phyloP scores from a whole-genome alignment of 2,797 vertebrate genomes.

The Halcyon leucocephala region DNA sequence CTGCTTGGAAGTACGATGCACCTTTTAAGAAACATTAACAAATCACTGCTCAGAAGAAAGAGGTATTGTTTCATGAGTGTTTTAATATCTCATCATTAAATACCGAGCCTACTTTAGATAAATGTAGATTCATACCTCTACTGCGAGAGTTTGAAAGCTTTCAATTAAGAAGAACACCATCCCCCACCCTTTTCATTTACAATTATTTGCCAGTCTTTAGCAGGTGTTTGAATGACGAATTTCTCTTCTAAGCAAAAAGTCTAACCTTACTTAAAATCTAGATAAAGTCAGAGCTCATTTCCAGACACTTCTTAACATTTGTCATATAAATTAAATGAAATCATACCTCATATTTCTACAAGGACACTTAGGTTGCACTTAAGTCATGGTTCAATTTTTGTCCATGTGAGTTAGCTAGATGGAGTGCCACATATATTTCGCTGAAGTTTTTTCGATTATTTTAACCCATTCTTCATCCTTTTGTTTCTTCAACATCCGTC shows the following conservation, averaged over 20 bases:
- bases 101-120: background rate
- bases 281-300: background rate
- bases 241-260: background rate
- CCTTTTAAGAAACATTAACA: background rate
- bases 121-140: background rate
- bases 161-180: background rate
- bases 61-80: background rate
- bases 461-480: background rate
- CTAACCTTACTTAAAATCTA: background rate
- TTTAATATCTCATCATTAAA: background rate
- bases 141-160: background rate
- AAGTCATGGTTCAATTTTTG: background rate
- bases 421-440: background rate
- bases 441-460: background rate
- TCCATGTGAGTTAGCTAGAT: rapidly evolving
- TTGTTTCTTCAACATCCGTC: background rate
- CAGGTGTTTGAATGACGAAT: background rate
- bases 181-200: background rate
- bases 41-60: background rate
- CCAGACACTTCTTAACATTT: background rate
- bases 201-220: background rate
- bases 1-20: background rate
- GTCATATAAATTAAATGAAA: background rate
- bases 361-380: background rate
- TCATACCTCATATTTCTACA: background rate